Evolutionary conservation across 2,797 vertebrate species (phyloP), one percentile per base, ranked within the genome.

Genomic region (Takifugu ocellatus): DNA sequence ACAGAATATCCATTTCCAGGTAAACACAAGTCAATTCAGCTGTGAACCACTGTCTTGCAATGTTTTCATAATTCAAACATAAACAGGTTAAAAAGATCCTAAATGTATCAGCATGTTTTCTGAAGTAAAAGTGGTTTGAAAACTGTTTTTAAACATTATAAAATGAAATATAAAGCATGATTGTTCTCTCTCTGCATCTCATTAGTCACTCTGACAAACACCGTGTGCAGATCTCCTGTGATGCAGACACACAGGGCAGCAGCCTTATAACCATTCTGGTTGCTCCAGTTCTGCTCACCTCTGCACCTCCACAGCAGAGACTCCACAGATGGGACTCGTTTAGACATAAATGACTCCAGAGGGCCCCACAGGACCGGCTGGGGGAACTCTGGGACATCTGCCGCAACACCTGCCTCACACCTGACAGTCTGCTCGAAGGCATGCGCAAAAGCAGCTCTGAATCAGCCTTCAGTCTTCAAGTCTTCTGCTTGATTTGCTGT

Each of bases 271-370:
- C 70, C 64, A 81, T 39, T n/a, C 57, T 59, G 55, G 33, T 42
- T 48, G n/a, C 14, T 39, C 25, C 63, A 27, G 3, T 26, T 54
- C 46, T 24, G 24, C 46, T 67, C 66, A 67, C 75, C 75, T 74
- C 67, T 47, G 36, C 36, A 51, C 56, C 51, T 59, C 63, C 29
- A 17, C 52, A 59, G 29, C 66, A 70, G 59, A 72, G 72, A 72
- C 39, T 49, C 44, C 67, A 78, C 90, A 91, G 88, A 90, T 89
- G 88, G 86, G 84, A 79, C 85, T 91, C 83, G 76, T 91, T 89
- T 90, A 77, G 77, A 77, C 65, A 78, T 79, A 84, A 81, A 75
- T 74, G 81, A 78, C 68, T 82, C 61, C 56, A 56, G 74, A 67
- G 63, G 60, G 66, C 74, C 36, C 75, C 79, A 56, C 66, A 59